These are phyloP conservation scores for Cyclargus thomasi DNA, from an alignment of 1,140 invertebrate species.

Conservation along the genomic window DNA sequence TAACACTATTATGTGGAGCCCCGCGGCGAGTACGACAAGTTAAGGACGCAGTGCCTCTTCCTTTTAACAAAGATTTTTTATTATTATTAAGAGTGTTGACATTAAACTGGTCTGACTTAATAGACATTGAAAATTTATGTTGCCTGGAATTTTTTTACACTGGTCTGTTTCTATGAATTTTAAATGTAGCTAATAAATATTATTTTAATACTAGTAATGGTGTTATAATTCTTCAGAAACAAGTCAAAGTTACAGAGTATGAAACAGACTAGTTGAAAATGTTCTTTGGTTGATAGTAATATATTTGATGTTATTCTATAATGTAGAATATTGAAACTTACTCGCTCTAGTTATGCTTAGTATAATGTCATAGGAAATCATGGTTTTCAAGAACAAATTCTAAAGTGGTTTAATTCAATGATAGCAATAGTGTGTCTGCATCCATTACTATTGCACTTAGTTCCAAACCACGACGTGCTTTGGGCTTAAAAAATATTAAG, in stretches of 20 bases:
- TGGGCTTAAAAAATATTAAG: too few relatives aligned
- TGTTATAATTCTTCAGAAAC: background rate
- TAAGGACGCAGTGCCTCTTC: constrained; percentile 37
- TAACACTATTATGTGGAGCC: constrained; percentile 32
- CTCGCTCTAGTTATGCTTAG: background rate
- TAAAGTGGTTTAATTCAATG: background rate
- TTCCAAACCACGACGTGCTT: too few relatives aligned
- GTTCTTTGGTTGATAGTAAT: constrained; percentile 10
- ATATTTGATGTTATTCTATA: constrained; percentile 15
- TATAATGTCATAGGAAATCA: background rate
- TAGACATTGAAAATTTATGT: constrained; percentile 11
- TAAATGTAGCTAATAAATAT: too few relatives aligned
- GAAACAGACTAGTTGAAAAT: background rate
- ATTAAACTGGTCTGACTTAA: constrained; percentile 12
- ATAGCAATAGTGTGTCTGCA: too few relatives aligned
- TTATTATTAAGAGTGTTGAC: constrained; percentile 6
- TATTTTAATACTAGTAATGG: background rate
- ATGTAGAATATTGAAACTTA: constrained; percentile 9
- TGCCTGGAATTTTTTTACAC: background rate
- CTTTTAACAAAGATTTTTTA: constrained; percentile 24
- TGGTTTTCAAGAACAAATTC: constrained; percentile 8
- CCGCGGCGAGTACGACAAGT: constrained; percentile 19
- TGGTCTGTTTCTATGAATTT: background rate
- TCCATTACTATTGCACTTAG: background rate
- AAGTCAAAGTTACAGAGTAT: background rate